Conservation (phyloP, 2,797 vertebrate species). For the Phataginus tricuspis region DNA sequence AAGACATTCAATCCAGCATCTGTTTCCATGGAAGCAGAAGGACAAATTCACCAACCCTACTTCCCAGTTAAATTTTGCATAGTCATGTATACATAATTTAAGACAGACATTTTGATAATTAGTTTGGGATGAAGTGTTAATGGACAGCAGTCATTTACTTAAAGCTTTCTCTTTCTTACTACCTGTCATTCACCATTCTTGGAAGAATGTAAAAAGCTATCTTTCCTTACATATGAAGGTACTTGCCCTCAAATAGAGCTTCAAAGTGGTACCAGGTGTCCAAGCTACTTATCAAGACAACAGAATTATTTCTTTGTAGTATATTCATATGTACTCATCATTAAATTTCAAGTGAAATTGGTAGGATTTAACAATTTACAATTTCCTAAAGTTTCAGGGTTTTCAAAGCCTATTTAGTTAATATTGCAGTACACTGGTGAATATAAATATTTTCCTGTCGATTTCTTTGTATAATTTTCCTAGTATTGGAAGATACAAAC, state of each 20-base stretch:
- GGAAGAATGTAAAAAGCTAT: background rate
- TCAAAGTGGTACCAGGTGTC: background rate
- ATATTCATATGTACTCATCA: background rate
- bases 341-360: background rate
- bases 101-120: slow-evolving; percentile 32
- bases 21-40: slow-evolving; percentile 82
- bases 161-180: slow-evolving; percentile 16
- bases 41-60: slow-evolving; percentile 45
- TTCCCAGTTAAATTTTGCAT: slow-evolving; percentile 50
- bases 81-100: slow-evolving; percentile 50
- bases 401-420: background rate
- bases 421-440: background rate
- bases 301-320: background rate
- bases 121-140: slow-evolving; percentile 42
- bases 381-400: background rate
- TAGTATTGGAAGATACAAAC: background rate
- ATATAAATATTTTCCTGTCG: background rate
- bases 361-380: background rate
- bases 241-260: background rate
- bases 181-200: slow-evolving; percentile 8
- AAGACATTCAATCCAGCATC: slow-evolving; percentile 50
- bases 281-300: slow-evolving; percentile 32
- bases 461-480: slow-evolving; percentile 5
- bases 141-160: slow-evolving; percentile 24
- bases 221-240: background rate